Conservation (phyloP, 2,888 invertebrate species). For the Steromphala cineraria region DNA sequence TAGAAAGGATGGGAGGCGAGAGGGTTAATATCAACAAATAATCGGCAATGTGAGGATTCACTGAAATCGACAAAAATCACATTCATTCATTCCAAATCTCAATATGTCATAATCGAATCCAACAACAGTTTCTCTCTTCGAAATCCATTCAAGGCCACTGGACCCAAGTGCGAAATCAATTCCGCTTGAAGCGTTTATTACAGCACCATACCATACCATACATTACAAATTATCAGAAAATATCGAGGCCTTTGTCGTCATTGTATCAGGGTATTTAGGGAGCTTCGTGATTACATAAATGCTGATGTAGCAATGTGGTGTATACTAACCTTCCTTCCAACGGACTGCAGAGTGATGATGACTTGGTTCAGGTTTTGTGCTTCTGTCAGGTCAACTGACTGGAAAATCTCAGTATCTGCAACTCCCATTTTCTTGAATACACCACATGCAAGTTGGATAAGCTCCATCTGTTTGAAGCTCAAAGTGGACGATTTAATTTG, state of each 20-base stretch:
- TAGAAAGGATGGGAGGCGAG: not conserved
- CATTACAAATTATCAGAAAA: no score
- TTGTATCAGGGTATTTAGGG: no score
- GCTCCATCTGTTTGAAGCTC: conserved; percentile 93
- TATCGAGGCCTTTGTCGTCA: no score
- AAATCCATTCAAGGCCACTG: no score
- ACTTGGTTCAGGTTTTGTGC: conserved; percentile 96
- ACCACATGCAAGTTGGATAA: conserved; percentile 90
- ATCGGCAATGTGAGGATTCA: not conserved
- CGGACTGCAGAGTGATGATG: conserved; percentile 93
- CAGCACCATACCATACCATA: no score
- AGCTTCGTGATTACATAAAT: no score
- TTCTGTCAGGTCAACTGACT: conserved; percentile 98
- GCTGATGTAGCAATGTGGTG: no score
- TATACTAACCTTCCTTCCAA: conserved; percentile 79
- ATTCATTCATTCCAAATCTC: no score
- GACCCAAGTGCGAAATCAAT: no score
- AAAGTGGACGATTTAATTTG: conserved; percentile 48
- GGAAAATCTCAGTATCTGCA: conserved; percentile 94
- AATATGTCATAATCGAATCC: no score
- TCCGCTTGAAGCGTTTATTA: no score
- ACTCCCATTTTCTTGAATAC: conserved; percentile 91
- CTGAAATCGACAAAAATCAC: not conserved
- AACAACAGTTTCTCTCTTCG: no score
- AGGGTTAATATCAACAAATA: not conserved